Conservation (phyloP, 2,113 vertebrate species). For the Nicator chloris region DNA sequence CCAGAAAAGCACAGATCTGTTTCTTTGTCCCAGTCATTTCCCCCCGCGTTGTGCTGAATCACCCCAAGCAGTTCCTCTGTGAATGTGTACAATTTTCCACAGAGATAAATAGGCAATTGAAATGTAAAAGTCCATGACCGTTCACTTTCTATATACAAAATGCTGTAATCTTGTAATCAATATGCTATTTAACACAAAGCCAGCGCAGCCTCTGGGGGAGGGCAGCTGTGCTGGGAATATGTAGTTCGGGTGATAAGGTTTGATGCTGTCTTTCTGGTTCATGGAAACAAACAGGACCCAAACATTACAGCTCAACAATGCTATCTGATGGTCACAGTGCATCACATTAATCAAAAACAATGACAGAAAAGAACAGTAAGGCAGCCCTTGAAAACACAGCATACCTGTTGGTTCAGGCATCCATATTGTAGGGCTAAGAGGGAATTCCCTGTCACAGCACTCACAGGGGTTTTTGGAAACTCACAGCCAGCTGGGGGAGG, state of each 20-base stretch:
- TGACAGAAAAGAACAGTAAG: neutral
- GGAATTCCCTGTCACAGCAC: neutral
- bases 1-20: neutral
- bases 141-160: neutral
- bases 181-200: conserved; percentile 38
- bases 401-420: neutral
- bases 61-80: neutral
- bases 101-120: conserved; percentile 28
- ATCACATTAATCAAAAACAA: neutral
- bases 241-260: neutral
- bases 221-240: neutral
- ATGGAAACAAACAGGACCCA: neutral
- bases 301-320: neutral
- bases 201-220: neutral
- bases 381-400: neutral
- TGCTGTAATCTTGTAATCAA: conserved; percentile 56
- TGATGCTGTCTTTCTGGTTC: neutral
- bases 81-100: neutral
- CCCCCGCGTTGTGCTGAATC: neutral
- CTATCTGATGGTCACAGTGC: neutral
- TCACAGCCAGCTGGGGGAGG: neutral
- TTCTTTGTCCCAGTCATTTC: neutral
- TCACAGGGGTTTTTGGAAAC: neutral
- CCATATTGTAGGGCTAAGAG: fast-evolving
- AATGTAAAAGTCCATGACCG: conserved; percentile 25